phyloP scores from a whole-genome alignment of 1,140 invertebrate species.

The Drosophila melanogaster region Release_6_plus_ISO1_MT NT_037436.4:21433001-21433500 shows the following conservation, averaged over 20 bases:
- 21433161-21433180: background rate
- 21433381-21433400: slow-evolving; percentile 42
- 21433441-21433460: slow-evolving; percentile 74
- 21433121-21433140: background rate
- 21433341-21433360: background rate
- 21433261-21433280: background rate
- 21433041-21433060: slow-evolving; percentile 52
- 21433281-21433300: too few relatives aligned
- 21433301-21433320: background rate
- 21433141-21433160: background rate
- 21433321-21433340: background rate
- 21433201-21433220: background rate
- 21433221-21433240: background rate
- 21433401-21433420: slow-evolving; percentile 31
- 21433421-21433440: slow-evolving; percentile 53
- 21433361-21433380: slow-evolving; percentile 2
- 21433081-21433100: slow-evolving; percentile 12
- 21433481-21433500: slow-evolving; percentile 79
- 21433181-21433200: slow-evolving; percentile 1
- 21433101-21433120: slow-evolving; percentile 13
- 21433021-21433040: slow-evolving; percentile 73
- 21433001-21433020: slow-evolving; percentile 67
- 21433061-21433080: slow-evolving; percentile 15
- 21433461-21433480: slow-evolving; percentile 69
- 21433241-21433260: background rate